Evolutionary conservation across 2,888 invertebrate genomes (phyloP).

Genomic region (Hyppa rectilinea): DNA sequence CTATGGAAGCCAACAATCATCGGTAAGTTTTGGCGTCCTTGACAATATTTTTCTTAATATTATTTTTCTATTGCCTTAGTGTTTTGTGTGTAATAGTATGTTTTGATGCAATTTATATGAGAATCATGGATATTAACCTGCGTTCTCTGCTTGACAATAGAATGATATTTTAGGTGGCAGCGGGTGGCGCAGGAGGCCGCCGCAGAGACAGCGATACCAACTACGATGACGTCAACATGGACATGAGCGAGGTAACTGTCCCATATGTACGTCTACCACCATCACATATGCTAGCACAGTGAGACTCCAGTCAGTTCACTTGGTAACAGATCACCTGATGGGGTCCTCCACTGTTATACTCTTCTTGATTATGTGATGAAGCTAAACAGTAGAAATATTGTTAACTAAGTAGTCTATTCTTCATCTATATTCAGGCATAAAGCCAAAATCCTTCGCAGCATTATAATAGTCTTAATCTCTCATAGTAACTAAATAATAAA

Average conservation of each 20-base stretch:
- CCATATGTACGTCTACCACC: slow-evolving; percentile 35
- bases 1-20: slow-evolving; percentile 75
- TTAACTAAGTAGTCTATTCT: slow-evolving; percentile 59
- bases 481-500: slow-evolving; percentile 50
- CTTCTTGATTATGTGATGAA: slow-evolving; percentile 47
- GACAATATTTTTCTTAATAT: slow-evolving; percentile 42
- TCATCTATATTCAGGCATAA: slow-evolving; percentile 53
- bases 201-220: slow-evolving; percentile 92
- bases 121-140: slow-evolving; percentile 84
- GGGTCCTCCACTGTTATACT: slow-evolving; percentile 37
- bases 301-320: slow-evolving; percentile 36
- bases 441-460: slow-evolving; percentile 56
- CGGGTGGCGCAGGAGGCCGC: slow-evolving; percentile 71
- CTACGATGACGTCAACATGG: slow-evolving; percentile 95
- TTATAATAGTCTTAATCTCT: slow-evolving; percentile 40
- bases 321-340: slow-evolving; percentile 27
- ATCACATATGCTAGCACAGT: slow-evolving; percentile 50
- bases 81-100: slow-evolving; percentile 11
- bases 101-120: slow-evolving; percentile 47
- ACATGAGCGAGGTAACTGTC: slow-evolving; percentile 93
- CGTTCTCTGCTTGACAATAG: slow-evolving; percentile 92
- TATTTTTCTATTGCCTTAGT: slow-evolving; percentile 6
- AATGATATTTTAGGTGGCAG: slow-evolving; percentile 89
- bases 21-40: slow-evolving; percentile 82
- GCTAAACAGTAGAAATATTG: slow-evolving; percentile 46